A percentile compares a stretch with the other conserved stretches of the same genome.
phyloP scores from a whole-genome alignment of 1,140 invertebrate species.

The Spodoptera frugiperda region DNA sequence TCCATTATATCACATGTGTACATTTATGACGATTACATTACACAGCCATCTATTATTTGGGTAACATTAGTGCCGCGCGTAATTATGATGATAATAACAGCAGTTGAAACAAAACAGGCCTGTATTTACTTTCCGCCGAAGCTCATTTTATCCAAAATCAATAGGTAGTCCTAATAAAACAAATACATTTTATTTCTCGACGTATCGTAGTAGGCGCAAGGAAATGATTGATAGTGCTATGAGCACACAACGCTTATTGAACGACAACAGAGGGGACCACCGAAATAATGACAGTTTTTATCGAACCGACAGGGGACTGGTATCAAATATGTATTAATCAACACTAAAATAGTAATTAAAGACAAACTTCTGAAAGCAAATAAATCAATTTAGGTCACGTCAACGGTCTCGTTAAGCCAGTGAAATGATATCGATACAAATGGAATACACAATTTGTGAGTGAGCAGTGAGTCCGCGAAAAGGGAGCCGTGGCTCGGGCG shows the following conservation, averaged over 20 bases:
- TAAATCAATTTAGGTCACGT: slow-evolving; percentile 18
- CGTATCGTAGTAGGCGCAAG: slow-evolving; percentile 69
- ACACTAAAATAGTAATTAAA: slow-evolving; percentile 47
- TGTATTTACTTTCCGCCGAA: slow-evolving; percentile 48
- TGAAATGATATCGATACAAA: slow-evolving; percentile 16
- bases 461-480: slow-evolving; percentile 68
- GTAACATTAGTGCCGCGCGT: slow-evolving; percentile 2
- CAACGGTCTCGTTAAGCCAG: background rate
- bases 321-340: slow-evolving; percentile 59
- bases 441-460: slow-evolving; percentile 16
- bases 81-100: slow-evolving; percentile 29
- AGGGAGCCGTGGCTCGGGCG: slow-evolving; percentile 50
- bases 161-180: slow-evolving; percentile 77
- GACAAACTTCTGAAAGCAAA: slow-evolving; percentile 33
- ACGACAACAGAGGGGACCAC: slow-evolving; percentile 67
- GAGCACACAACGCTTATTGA: slow-evolving; percentile 79
- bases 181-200: slow-evolving; percentile 83
- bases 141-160: slow-evolving; percentile 76
- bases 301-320: slow-evolving; percentile 41
- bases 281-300: slow-evolving; percentile 51
- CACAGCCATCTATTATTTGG: slow-evolving; percentile 32
- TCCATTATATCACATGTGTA: slow-evolving; percentile 31
- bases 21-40: slow-evolving; percentile 36
- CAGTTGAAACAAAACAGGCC: background rate
- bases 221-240: slow-evolving; percentile 83